Evolutionary conservation across 1,140 invertebrate species (phyloP).

Genomic region (Lucilia cuprina): DNA sequence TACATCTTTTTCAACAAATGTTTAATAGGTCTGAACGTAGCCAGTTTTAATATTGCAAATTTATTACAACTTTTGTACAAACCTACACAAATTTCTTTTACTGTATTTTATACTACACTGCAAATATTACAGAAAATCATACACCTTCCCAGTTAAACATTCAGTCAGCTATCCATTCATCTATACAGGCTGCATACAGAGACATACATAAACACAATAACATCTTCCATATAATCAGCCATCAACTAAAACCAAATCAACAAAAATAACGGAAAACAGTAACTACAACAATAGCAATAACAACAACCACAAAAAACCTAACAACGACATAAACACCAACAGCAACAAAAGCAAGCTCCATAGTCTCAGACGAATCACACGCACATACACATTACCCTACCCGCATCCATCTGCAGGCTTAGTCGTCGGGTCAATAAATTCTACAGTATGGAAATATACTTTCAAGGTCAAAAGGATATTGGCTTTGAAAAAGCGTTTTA

Average conservation of each 20-base stretch:
- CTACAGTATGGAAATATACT: constrained; percentile 56
- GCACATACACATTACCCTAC: not conserved
- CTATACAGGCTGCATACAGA: no score
- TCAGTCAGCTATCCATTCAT: not conserved
- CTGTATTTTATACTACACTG: no score
- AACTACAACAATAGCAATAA: not conserved
- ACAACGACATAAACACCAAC: not conserved
- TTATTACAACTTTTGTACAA: no score
- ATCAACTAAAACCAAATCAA: not conserved
- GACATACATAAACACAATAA: no score
- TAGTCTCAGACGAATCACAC: not conserved
- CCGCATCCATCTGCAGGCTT: not conserved
- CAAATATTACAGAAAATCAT: no score
- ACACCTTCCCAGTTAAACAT: not conserved
- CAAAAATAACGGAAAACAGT: not conserved
- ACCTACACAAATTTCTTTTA: no score
- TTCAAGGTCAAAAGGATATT: constrained; percentile 63
- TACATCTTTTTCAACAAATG: no score
- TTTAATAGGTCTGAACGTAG: no score
- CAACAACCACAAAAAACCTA: not conserved
- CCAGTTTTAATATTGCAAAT: no score
- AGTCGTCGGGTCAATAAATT: constrained; percentile 58
- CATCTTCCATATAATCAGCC: not conserved
- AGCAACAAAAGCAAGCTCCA: not conserved
- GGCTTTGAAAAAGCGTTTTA: constrained; percentile 38